These are phyloP conservation scores for Mobula birostris DNA, from an alignment of 2,113 vertebrate genomes.

Conservation along the genomic window DNA sequence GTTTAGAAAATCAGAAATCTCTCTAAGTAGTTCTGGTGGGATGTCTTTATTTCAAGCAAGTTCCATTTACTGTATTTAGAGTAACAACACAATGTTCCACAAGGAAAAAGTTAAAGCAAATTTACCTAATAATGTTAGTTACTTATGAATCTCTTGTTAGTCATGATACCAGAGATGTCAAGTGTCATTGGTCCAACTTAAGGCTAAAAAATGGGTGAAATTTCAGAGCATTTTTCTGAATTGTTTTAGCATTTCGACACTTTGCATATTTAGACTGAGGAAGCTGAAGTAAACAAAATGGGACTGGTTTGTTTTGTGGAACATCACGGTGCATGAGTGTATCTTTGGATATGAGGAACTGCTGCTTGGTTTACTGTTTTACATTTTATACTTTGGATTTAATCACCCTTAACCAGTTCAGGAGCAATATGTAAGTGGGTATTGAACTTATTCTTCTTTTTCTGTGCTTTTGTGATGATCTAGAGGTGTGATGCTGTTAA, in stretches of 20 bases:
- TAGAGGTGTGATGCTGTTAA: not conserved
- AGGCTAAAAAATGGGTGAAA: too few relatives aligned
- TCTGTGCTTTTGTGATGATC: not conserved
- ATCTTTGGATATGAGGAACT: not conserved
- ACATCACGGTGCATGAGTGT: not conserved
- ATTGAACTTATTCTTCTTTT: not conserved
- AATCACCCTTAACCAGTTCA: not conserved
- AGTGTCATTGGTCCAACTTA: not conserved
- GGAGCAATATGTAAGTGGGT: not conserved
- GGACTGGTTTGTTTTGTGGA: not conserved
- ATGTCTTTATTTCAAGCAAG: not conserved
- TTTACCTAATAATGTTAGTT: not conserved
- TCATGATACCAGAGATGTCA: not conserved
- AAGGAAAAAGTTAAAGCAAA: not conserved
- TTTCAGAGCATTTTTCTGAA: not conserved
- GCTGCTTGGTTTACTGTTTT: not conserved
- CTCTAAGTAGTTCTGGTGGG: not conserved
- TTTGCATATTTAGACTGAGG: not conserved
- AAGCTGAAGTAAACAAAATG: not conserved
- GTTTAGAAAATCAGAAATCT: not conserved
- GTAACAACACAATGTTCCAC: not conserved
- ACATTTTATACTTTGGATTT: not conserved
- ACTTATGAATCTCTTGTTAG: not conserved
- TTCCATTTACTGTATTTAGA: not conserved
- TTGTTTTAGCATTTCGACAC: not conserved